Conservation (phyloP, 2,888 invertebrate genomes). For the Lasius platythorax region DNA sequence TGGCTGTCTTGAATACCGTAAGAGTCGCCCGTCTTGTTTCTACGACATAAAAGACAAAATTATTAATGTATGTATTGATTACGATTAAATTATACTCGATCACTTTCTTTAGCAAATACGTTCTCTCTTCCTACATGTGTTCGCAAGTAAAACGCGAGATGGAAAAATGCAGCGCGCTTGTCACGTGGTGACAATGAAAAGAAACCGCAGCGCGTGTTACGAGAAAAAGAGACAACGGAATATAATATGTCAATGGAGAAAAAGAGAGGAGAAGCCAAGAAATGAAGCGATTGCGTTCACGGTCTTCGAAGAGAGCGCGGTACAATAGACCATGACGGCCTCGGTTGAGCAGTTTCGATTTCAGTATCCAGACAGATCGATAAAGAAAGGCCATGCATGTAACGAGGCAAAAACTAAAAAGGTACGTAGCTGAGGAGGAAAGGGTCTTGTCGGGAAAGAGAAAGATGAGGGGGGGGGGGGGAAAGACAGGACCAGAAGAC, state of each 20-base stretch:
- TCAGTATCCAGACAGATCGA: slow-evolving; percentile 67
- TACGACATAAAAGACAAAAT: slow-evolving; percentile 64
- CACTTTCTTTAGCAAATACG: background rate
- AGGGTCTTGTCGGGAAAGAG: slow-evolving; percentile 12
- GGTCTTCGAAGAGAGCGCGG: slow-evolving; percentile 45
- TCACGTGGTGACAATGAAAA: slow-evolving; percentile 14
- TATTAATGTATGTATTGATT: slow-evolving; percentile 4
- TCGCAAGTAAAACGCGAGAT: background rate
- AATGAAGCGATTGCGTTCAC: slow-evolving; percentile 60
- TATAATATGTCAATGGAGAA: slow-evolving; percentile 25
- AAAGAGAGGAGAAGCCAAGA: slow-evolving; percentile 51
- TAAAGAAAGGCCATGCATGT: slow-evolving; percentile 67
- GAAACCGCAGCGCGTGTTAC: slow-evolving; percentile 21
- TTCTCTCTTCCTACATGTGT: background rate
- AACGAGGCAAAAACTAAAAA: slow-evolving; percentile 71
- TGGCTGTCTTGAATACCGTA: slow-evolving; percentile 58
- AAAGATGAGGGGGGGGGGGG: slow-evolving; percentile 31
- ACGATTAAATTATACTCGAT: slow-evolving; percentile 30
- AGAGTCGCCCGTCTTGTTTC: slow-evolving; percentile 75
- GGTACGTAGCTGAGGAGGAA: slow-evolving; percentile 56
- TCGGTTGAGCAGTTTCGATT: slow-evolving; percentile 73
- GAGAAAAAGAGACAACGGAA: slow-evolving; percentile 40
- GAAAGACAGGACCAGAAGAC: slow-evolving; percentile 56
- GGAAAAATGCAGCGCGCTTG: slow-evolving; percentile 4
- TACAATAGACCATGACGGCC: slow-evolving; percentile 72